A percentile compares a stretch with the other conserved stretches of the same genome.
phyloP scores from a whole-genome alignment of 2,888 invertebrate species.

The Exocentrus adspersus region DNA sequence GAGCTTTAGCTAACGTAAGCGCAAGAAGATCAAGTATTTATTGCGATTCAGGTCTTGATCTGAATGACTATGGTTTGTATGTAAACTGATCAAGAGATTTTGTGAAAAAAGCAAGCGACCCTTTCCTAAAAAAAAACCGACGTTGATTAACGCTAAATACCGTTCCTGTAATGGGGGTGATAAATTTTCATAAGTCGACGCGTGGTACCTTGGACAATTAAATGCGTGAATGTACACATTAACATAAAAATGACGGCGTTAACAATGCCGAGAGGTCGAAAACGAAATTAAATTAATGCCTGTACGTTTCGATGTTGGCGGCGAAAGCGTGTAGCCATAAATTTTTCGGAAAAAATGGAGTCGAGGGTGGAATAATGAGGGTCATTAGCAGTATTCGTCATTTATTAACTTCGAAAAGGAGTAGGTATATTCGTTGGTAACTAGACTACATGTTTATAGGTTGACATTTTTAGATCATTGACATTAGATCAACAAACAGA shows the following conservation, averaged over 20 bases:
- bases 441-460: too few relatives aligned
- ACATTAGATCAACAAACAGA: background rate
- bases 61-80: too few relatives aligned
- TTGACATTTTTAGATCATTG: too few relatives aligned
- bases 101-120: background rate
- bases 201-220: background rate
- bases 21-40: slow-evolving; percentile 13
- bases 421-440: too few relatives aligned
- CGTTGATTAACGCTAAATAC: background rate
- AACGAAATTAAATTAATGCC: background rate
- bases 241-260: background rate
- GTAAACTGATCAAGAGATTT: background rate
- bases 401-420: too few relatives aligned
- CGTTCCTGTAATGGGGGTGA: background rate
- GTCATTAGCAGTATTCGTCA: too few relatives aligned
- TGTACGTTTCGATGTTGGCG: background rate
- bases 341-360: too few relatives aligned
- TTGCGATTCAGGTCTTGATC: slow-evolving; percentile 16
- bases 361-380: too few relatives aligned
- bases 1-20: too few relatives aligned
- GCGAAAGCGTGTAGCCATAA: background rate
- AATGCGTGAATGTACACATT: background rate
- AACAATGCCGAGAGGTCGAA: background rate
- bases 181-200: background rate
- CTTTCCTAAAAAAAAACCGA: background rate